A percentile compares a stretch with the other conserved stretches of the same genome.
Evolutionary conservation across 2,113 vertebrate species (phyloP).

Genomic region (Notarius lentiginosus): DNA sequence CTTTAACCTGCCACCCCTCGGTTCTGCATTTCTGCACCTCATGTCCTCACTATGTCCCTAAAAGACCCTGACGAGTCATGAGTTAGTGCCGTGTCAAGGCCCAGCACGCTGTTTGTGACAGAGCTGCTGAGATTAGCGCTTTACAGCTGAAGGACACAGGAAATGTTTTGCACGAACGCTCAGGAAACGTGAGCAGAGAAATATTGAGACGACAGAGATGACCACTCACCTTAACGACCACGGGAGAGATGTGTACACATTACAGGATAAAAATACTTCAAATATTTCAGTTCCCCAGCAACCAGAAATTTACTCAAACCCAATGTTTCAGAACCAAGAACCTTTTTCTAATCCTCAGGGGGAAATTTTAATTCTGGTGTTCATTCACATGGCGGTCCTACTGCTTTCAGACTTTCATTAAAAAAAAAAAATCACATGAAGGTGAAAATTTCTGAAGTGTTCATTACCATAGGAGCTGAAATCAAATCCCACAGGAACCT

Average conservation of each 20-base stretch:
- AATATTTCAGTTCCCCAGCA: not conserved
- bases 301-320: not conserved
- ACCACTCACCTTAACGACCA: not conserved
- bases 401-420: not conserved
- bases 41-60: slow-evolving; percentile 45
- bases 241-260: not conserved
- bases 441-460: not conserved
- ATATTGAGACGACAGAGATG: not conserved
- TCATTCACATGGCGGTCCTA: not conserved
- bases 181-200: slow-evolving; percentile 62
- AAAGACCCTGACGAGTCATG: slow-evolving; percentile 52
- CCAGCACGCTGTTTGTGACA: slow-evolving; percentile 60
- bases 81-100: slow-evolving; percentile 65
- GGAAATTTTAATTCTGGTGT: not conserved
- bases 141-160: slow-evolving; percentile 54
- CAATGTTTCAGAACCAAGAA: not conserved
- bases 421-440: not conserved
- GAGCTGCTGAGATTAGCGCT: slow-evolving; percentile 63
- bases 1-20: slow-evolving; percentile 68
- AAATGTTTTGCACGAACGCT: slow-evolving; percentile 66
- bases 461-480: slow-evolving; percentile 74
- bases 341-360: not conserved
- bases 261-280: not conserved
- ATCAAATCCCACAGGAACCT: slow-evolving; percentile 76
- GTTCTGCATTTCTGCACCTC: slow-evolving; percentile 39